Base-by-base conservation (phyloP, 2,113 vertebrate genomes). In the Turnix velox region DNA sequence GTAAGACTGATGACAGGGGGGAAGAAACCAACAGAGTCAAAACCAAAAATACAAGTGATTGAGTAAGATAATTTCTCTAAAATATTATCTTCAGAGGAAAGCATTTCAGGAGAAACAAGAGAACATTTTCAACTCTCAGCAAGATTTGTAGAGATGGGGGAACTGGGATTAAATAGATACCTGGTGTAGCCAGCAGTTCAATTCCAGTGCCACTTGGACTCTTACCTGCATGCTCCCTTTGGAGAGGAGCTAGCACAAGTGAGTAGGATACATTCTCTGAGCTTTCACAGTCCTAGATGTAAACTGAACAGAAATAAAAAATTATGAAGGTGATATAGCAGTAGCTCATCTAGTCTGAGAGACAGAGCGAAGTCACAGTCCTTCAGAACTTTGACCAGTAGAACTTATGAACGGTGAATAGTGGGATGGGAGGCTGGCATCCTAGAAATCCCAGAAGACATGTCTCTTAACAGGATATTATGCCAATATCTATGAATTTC, bases 151-250 rank as follows among this genome's bases (percentile, higher is more conserved):
- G 24, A 81, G 14, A n/a, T 1, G 66, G 14, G 66, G 11, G 4
- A 39, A 67, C 3, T 30, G 52, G 43, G 8, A 11, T 7, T 51
- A n/a, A 10, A n/a, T 20, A 48, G 43, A 39, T 39, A 67, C 13
- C 10, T 37, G 8, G 17, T 42, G 18, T 49, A 43, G 4, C 18
- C 30, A 62, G 12, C 19, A 48, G 65, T n/a, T 28, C 4, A 16
- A 1, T 3, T 35, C 23, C 15, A 12, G 18, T 3, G 2, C 22
- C 18, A 14, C 14, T 18, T 85, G 1, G 42, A 23, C 12, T 49
- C 28, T 51, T 12, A 46, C 23, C 28, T 61, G 17, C 7, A 30
- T 11, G 6, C 8, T 82, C 12, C 10, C 8, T 12, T 19, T 52
- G 49, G 27, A 55, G 24, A 61, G 76, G 27, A 61, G 14, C 7